Percentiles rank a stretch among this genome's conserved stretches.
Evolutionary conservation across 2,797 vertebrate genomes (phyloP).

Genomic region (Monodelphis domestica): DNA sequence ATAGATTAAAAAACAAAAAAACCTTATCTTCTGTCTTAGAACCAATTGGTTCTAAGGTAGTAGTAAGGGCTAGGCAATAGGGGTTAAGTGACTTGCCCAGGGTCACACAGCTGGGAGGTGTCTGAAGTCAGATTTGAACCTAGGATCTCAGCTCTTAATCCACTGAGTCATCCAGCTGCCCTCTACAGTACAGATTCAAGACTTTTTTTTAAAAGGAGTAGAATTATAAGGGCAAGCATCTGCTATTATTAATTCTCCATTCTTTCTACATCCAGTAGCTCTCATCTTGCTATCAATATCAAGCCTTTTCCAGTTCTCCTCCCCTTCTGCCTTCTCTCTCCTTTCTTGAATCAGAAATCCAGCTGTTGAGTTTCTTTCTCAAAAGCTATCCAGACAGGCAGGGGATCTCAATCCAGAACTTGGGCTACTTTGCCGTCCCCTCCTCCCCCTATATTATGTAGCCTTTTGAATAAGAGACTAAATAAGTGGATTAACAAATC

Average conservation of each 20-base stretch:
- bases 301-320: not conserved
- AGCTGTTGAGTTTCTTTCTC: not conserved
- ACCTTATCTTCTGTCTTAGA: no score
- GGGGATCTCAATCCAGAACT: not conserved
- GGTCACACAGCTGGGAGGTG: no score
- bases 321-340: not conserved
- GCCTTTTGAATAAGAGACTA: not conserved
- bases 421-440: not conserved
- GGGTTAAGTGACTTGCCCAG: no score
- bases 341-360: no score
- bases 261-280: not conserved
- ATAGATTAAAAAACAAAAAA: no score
- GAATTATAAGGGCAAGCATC: not conserved
- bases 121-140: no score
- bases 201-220: not conserved
- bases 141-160: no score
- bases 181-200: no score
- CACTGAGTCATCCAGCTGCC: no score
- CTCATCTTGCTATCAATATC: not conserved
- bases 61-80: no score
- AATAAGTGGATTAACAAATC: not conserved
- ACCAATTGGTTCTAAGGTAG: no score
- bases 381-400: not conserved
- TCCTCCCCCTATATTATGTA: not conserved
- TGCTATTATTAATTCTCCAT: not conserved